These are phyloP conservation scores for Stigmatopora argus DNA, from an alignment of 2,113 vertebrate genomes.

Conservation along the genomic window DNA sequence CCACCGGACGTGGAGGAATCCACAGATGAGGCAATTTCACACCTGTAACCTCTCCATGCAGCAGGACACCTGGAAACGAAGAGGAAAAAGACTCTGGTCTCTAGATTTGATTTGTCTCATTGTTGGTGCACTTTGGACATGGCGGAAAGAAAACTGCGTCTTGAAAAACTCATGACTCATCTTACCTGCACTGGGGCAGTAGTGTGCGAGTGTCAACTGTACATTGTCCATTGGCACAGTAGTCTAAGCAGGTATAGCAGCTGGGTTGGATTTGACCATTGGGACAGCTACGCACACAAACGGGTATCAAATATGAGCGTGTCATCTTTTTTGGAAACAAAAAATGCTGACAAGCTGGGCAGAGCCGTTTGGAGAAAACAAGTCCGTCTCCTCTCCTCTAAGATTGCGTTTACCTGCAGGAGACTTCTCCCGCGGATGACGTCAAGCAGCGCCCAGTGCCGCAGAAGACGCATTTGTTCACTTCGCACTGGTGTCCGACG, in stretches of 20 bases:
- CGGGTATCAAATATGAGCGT: background rate
- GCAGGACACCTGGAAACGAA: conserved; percentile 50
- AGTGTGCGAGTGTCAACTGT: conserved; percentile 73
- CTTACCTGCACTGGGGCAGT: conserved; percentile 84
- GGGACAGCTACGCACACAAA: conserved; percentile 61
- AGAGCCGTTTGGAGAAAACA: background rate
- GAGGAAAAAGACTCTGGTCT: background rate
- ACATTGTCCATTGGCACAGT: conserved; percentile 86
- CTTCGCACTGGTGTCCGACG: conserved; percentile 75
- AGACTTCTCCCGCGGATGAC: conserved; percentile 75
- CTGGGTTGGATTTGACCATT: conserved; percentile 79
- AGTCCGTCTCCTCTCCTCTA: background rate
- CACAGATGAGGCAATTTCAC: conserved; percentile 29
- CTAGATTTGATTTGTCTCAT: background rate
- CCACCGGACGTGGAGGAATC: conserved; percentile 25
- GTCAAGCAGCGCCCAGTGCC: conserved; percentile 79
- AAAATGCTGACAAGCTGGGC: background rate
- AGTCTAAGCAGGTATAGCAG: conserved; percentile 86
- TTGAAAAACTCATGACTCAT: background rate
- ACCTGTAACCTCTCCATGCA: conserved; percentile 63
- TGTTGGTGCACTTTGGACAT: conserved; percentile 3
- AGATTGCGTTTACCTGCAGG: conserved; percentile 76
- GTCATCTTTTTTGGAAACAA: background rate
- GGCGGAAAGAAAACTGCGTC: background rate
- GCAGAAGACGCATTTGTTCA: conserved; percentile 85